Base-by-base conservation (phyloP, 2,888 invertebrate species). In the Torymus texanus region DNA sequence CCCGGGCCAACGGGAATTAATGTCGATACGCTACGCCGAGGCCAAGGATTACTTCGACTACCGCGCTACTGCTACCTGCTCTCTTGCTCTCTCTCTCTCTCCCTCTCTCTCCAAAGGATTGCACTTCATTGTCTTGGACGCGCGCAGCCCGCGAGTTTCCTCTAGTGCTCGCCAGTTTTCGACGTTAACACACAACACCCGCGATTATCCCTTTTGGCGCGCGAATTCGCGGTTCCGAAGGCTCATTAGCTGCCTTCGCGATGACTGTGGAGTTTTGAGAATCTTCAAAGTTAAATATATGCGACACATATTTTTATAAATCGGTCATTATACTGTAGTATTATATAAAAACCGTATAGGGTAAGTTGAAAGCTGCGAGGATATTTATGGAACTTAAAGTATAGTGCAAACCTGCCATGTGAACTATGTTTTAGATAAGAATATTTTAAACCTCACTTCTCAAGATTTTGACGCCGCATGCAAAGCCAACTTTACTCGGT, bases 1-100 rank as follows among this genome's bases (percentile, higher is more conserved):
- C 83, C 75, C 75, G 81, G 83, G 86, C 87, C 88, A 87, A 86
- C 87, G 87, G 87, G 89, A 89, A 90, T 90, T 90, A 90, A 90
- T 90, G 90, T 88, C 90, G 90, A 90, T 90, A 90, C 88, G 88
- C 84, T 87, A 85, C 83, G 86, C 86, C 86, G 86, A 88, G 88
- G 86, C 86, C 86, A 87, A 87, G 89, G 90, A 90, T 90, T 90
- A 81, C 77, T 73, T 80, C 75, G 74, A 75, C 68, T 68, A 58
- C 73, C 41, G 41, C 41, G 41, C 41, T 41, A 41, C 41, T 41
- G 41, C 41, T 41, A 41, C 41, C 41, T 41, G 41, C 41, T 41
- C 41, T 41, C 41, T 41, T 41, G 41, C 62, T 16, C 62, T 62
- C 62, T 62, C 62, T 62, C 65, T 41, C 65, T 41, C 50, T 41